Conservation (phyloP, 2,888 invertebrate genomes). For the Kryphioiulus occultus region DNA sequence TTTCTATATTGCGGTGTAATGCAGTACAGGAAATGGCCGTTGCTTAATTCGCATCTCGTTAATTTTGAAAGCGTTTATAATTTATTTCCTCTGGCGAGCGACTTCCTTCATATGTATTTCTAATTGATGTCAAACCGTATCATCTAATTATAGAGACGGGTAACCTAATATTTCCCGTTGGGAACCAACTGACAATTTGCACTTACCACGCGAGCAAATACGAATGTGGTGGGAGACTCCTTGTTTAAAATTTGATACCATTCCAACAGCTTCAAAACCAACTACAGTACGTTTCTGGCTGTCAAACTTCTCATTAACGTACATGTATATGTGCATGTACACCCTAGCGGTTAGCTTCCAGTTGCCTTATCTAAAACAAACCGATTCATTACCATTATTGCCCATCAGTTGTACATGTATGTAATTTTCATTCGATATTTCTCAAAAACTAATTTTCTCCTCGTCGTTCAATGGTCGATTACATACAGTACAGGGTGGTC, state of each 20-base stretch:
- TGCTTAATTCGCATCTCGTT: background rate
- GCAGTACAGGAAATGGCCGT: background rate
- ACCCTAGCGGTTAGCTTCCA: background rate
- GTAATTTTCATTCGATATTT: background rate
- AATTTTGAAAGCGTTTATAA: constrained; percentile 19
- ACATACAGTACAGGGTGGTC: too few relatives aligned
- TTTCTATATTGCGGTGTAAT: background rate
- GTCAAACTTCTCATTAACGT: background rate
- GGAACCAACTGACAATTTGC: constrained; percentile 19
- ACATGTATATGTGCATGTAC: background rate
- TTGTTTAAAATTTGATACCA: constrained; percentile 26
- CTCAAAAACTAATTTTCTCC: background rate
- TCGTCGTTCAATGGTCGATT: background rate
- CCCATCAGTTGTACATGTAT: background rate
- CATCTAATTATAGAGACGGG: constrained; percentile 13
- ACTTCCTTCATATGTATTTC: background rate
- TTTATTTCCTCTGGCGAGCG: background rate
- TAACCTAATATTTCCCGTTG: constrained; percentile 35
- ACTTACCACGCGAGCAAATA: background rate
- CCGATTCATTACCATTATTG: background rate
- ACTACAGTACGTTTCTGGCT: background rate
- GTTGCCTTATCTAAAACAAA: background rate
- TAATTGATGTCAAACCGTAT: background rate
- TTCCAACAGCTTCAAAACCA: background rate
- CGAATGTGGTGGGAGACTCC: background rate